These are phyloP conservation scores for Phylloscopus trochiloides DNA, from an alignment of 2,113 vertebrate genomes.

Conservation along the genomic window DNA sequence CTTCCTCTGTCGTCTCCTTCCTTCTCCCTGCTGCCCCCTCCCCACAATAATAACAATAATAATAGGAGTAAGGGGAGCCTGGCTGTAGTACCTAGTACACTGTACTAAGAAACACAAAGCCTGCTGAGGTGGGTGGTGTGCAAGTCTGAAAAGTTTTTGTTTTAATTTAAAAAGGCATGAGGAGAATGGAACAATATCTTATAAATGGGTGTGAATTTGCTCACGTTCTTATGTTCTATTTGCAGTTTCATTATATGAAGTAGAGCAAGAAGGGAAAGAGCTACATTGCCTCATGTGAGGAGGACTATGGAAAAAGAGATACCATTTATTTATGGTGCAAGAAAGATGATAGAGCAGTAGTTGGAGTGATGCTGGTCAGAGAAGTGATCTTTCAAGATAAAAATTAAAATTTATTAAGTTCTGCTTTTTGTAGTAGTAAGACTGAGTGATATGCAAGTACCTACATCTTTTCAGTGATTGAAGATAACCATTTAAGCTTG, in stretches of 20 bases:
- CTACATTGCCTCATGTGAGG: background rate
- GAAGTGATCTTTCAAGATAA: background rate
- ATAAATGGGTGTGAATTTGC: background rate
- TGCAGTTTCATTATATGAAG: background rate
- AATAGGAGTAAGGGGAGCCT: background rate
- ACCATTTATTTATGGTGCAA: background rate
- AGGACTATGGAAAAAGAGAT: background rate
- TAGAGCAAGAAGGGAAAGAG: background rate
- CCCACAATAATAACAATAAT: background rate
- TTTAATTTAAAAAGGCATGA: background rate
- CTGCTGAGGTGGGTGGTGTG: background rate
- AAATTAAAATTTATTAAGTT: background rate
- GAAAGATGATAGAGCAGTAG: background rate
- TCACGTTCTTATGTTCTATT: background rate
- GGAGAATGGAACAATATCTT: background rate
- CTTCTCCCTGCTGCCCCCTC: background rate
- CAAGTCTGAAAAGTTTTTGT: background rate
- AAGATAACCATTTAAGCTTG: background rate
- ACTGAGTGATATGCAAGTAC: background rate
- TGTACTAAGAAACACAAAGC: background rate
- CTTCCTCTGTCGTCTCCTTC: background rate
- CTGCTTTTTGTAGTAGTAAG: background rate
- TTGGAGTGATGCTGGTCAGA: background rate
- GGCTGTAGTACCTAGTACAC: background rate
- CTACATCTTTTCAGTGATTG: background rate